phyloP scores from a whole-genome alignment of 2,113 vertebrate species.

The Tachuris rubrigastra region DNA sequence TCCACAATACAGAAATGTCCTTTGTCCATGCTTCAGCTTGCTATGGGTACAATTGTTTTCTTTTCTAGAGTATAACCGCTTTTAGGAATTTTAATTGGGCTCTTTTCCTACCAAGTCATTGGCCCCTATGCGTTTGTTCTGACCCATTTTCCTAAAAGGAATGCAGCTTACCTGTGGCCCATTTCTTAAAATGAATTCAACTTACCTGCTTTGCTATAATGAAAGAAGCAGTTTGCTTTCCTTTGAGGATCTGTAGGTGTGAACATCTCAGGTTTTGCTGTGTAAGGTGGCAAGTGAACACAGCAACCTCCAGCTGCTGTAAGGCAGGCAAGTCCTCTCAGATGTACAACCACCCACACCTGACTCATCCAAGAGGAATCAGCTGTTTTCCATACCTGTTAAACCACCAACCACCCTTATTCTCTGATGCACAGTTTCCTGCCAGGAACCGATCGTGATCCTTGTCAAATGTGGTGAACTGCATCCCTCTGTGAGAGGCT shows the following conservation, averaged over 20 bases:
- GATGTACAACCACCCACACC: not conserved
- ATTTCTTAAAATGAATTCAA: not conserved
- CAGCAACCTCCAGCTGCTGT: not conserved
- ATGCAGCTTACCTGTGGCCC: not conserved
- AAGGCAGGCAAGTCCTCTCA: not conserved
- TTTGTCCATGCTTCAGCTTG: not conserved
- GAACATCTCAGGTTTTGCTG: not conserved
- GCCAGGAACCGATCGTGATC: conserved; percentile 85
- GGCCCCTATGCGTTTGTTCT: not conserved
- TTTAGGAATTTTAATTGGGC: not conserved
- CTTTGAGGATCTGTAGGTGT: not conserved
- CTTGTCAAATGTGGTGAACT: conserved; percentile 86
- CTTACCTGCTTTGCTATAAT: not conserved
- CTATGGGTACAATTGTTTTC: not conserved
- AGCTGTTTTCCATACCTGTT: conserved; percentile 79
- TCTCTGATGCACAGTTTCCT: conserved; percentile 87
- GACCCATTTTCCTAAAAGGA: not conserved
- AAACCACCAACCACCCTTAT: conserved; percentile 88
- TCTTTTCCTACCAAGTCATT: not conserved
- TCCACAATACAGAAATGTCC: not conserved
- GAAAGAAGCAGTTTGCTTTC: not conserved
- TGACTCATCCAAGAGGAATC: rapidly evolving
- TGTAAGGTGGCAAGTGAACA: rapidly evolving
- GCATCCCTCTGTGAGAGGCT: conserved; percentile 82
- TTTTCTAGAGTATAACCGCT: not conserved